phyloP scores from a whole-genome alignment of 1,140 invertebrate species.

The Catajapyx aquilonaris region DNA sequence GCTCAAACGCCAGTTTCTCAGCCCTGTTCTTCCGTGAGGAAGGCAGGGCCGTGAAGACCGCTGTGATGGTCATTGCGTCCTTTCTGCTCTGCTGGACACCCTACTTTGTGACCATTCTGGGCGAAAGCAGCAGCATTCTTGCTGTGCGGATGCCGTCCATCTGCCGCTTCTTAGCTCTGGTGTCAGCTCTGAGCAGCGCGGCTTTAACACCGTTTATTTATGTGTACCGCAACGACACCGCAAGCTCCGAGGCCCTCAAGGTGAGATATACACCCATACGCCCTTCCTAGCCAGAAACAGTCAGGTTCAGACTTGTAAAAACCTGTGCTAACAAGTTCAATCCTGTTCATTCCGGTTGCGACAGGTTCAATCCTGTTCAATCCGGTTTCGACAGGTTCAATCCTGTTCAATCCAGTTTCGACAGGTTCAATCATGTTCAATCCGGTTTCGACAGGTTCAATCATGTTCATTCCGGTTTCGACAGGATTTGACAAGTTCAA shows the following conservation, averaged over 20 bases:
- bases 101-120: constrained; percentile 21
- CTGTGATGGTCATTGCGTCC: constrained; percentile 27
- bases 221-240: constrained; percentile 28
- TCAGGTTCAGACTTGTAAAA: too few species aligned
- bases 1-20: constrained; percentile 21
- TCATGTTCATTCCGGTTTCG: too few species aligned
- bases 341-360: too few species aligned
- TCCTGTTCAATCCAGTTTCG: too few species aligned
- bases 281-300: too few species aligned
- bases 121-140: constrained; percentile 8
- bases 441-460: too few species aligned
- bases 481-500: too few species aligned
- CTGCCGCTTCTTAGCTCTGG: constrained; percentile 9
- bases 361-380: too few species aligned
- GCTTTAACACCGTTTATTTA: constrained; percentile 30
- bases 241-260: constrained; percentile 20
- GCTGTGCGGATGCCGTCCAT: constrained; percentile 17
- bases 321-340: too few species aligned
- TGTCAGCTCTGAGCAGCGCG: constrained; percentile 12
- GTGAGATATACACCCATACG: too few species aligned
- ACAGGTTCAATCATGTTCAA: too few species aligned
- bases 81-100: constrained; percentile 31
- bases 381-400: too few species aligned
- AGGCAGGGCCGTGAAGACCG: constrained; percentile 30
- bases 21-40: constrained; percentile 27